Percentiles rank a stretch among this genome's conserved stretches.
Evolutionary conservation across 2,888 invertebrate species (phyloP).

Genomic region (Panopea generosa): DNA sequence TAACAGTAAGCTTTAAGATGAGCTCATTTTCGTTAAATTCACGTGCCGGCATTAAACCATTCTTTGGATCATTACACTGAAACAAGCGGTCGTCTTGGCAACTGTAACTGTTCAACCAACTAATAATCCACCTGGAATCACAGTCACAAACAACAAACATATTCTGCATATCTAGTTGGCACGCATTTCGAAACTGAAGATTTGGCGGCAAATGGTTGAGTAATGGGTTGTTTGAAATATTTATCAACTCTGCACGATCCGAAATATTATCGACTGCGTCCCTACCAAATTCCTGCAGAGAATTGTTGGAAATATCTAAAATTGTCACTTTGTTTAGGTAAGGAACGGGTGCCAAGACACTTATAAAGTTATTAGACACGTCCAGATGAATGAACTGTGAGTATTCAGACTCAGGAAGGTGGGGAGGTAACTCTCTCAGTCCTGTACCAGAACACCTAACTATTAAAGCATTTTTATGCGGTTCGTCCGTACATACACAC

Average conservation of each 20-base stretch:
- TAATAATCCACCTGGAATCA: constrained; percentile 26
- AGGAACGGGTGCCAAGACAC: constrained; percentile 2
- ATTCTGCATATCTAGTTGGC: constrained; percentile 16
- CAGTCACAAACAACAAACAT: constrained; percentile 32
- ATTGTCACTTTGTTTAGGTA: constrained; percentile 15
- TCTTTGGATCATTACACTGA: constrained; percentile 17
- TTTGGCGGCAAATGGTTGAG: constrained; percentile 21
- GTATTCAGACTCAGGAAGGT: constrained; percentile 24
- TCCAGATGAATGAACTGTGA: constrained; percentile 26
- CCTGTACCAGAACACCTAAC: constrained; percentile 26
- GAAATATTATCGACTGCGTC: constrained; percentile 5
- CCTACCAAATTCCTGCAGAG: constrained; percentile 10
- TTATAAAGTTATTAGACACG: constrained; percentile 33
- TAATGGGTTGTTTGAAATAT: constrained; percentile 27
- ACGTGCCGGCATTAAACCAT: constrained; percentile 5
- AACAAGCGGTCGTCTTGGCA: constrained; percentile 1
- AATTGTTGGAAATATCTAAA: constrained; percentile 26
- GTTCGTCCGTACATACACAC: constrained; percentile 37
- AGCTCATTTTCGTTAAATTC: constrained; percentile 5
- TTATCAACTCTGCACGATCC: constrained; percentile 20
- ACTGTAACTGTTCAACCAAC: constrained; percentile 13
- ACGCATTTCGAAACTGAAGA: constrained; percentile 30
- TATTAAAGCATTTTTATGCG: constrained; percentile 24
- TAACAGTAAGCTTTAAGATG: neutral
- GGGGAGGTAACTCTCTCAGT: constrained; percentile 13